Evolutionary conservation across 2,113 vertebrate species (phyloP).

Genomic region (Chloropsis cyanopogon): DNA sequence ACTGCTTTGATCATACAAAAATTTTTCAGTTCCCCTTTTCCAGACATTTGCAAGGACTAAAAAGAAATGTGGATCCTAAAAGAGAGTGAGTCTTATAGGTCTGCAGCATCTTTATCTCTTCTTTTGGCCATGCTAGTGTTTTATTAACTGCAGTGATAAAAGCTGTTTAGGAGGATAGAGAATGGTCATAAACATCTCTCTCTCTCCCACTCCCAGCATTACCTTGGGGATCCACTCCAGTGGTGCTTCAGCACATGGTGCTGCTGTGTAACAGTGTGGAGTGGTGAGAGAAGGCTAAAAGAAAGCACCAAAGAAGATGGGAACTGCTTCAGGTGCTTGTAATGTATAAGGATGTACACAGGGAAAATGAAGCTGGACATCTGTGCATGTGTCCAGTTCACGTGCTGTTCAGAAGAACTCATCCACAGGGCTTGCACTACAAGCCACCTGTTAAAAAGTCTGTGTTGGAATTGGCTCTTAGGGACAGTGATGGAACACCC

Average conservation of each 20-base stretch:
- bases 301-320: neutral
- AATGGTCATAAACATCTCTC: neutral
- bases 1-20: neutral
- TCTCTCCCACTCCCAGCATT: neutral
- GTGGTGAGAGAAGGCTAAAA: neutral
- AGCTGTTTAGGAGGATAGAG: neutral
- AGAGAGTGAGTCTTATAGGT: neutral
- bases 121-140: neutral
- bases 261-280: neutral
- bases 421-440: neutral
- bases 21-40: neutral
- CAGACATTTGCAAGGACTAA: neutral
- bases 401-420: neutral
- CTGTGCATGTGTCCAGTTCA: neutral
- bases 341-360: neutral
- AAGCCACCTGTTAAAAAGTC: neutral
- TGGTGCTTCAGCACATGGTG: neutral
- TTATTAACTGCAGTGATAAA: conserved; percentile 8
- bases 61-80: neutral
- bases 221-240: neutral
- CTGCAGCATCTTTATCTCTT: neutral
- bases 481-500: neutral
- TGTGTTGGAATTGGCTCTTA: neutral
- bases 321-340: neutral
- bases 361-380: neutral